phyloP scores from a whole-genome alignment of 2,888 invertebrate genomes.

The Drosophila suboccidentalis region DNA sequence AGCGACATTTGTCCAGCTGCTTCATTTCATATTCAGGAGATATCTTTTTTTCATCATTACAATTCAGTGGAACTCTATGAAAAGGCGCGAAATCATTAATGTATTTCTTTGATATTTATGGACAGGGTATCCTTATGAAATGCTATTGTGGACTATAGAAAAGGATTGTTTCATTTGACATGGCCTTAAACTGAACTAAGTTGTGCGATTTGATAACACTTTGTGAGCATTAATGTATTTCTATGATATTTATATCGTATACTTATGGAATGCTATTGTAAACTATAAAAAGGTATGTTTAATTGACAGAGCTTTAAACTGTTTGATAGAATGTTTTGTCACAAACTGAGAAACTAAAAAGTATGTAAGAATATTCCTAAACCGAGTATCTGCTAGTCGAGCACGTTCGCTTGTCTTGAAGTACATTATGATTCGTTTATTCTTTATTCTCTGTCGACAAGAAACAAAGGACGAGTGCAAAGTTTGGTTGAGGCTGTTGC shows the following conservation, averaged over 20 bases:
- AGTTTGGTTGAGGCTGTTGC: constrained; percentile 45
- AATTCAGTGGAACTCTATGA: constrained; percentile 50
- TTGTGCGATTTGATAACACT: neutral
- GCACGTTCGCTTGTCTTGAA: neutral
- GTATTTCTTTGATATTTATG: constrained; percentile 44
- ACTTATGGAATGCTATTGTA: neutral
- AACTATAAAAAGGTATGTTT: neutral
- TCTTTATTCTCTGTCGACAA: constrained; percentile 15
- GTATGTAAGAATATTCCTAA: neutral
- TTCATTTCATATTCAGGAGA: constrained; percentile 80
- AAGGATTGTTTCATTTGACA: neutral
- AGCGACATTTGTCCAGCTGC: constrained; percentile 76
- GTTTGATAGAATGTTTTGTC: neutral
- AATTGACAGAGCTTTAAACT: neutral
- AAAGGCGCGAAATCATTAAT: constrained; percentile 63
- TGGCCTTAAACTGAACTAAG: neutral
- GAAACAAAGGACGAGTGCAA: constrained; percentile 63
- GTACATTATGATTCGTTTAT: neutral
- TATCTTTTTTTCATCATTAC: constrained; percentile 65
- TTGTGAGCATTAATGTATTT: too few species aligned
- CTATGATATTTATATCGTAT: neutral
- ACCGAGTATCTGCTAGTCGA: neutral
- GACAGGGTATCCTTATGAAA: neutral
- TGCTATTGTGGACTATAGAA: neutral
- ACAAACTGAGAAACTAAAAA: neutral